phyloP scores from a whole-genome alignment of 2,888 invertebrate genomes.

The Gryllus longicercus region DNA sequence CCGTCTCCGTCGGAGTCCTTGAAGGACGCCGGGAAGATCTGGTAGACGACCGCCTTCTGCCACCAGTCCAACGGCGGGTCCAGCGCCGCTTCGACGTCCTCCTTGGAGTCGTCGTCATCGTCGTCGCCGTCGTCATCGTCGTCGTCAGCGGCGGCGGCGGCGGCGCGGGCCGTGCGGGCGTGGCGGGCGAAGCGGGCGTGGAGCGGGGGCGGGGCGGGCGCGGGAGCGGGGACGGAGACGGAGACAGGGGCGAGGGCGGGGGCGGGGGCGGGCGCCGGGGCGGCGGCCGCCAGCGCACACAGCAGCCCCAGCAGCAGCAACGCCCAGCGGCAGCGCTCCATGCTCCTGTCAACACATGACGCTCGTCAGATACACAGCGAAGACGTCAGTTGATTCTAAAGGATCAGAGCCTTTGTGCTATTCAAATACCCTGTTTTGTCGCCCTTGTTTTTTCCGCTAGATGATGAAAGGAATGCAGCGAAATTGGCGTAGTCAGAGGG shows the following conservation, averaged over 20 bases:
- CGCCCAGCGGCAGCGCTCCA: background rate
- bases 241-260: background rate
- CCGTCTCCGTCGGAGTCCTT: background rate
- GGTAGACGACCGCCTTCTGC: background rate
- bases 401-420: too few species aligned
- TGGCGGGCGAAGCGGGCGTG: background rate
- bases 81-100: background rate
- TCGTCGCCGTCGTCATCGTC: background rate
- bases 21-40: conserved; percentile 1
- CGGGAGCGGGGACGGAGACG: background rate
- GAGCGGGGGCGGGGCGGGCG: background rate
- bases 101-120: background rate
- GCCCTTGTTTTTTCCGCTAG: too few species aligned
- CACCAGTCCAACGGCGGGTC: background rate
- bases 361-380: too few species aligned
- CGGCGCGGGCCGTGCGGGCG: background rate
- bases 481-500: too few species aligned
- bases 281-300: background rate
- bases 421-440: too few species aligned
- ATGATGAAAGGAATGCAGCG: too few species aligned
- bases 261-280: background rate
- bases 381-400: too few species aligned
- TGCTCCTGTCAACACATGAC: background rate
- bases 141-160: background rate
- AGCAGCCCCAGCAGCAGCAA: conserved; percentile 3